Percentiles rank a stretch among this genome's conserved stretches.
Evolutionary conservation across 2,113 vertebrate species (phyloP).

Genomic region (Vanacampus margaritifer): DNA sequence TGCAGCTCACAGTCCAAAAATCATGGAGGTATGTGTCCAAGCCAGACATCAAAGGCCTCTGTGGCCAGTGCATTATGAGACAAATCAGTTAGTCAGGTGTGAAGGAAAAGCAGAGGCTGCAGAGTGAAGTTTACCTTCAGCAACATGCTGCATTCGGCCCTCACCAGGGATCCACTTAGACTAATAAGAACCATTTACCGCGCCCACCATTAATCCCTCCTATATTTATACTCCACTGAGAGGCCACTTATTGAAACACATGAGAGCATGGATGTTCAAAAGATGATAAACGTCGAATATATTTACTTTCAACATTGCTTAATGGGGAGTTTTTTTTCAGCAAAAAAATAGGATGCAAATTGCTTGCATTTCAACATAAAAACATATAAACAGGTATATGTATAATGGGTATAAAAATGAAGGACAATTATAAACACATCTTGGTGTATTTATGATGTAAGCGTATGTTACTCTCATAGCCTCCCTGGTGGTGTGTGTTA

Average conservation of each 20-base stretch:
- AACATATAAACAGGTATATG: neutral
- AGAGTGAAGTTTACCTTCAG: conserved; percentile 1
- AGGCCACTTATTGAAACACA: conserved; percentile 3
- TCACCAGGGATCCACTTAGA: conserved; percentile 23
- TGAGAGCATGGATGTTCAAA: neutral
- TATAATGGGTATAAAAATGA: neutral
- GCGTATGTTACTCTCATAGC: neutral
- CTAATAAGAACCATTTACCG: conserved; percentile 17
- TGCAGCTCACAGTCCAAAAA: conserved; percentile 4
- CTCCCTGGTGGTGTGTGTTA: neutral
- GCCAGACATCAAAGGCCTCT: conserved; percentile 9
- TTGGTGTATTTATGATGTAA: neutral
- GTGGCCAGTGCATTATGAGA: neutral
- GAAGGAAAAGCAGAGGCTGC: neutral
- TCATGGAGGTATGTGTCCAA: neutral
- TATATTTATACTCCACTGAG: neutral
- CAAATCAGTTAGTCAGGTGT: neutral
- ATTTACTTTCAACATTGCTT: neutral
- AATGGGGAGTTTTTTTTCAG: neutral
- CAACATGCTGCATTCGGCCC: neutral
- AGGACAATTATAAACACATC: neutral
- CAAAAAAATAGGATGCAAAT: neutral
- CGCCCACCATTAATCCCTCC: neutral
- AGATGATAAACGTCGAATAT: neutral
- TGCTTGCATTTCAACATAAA: neutral